These are phyloP conservation scores for Lasius platythorax DNA, from an alignment of 2,888 invertebrate species.

Conservation along the genomic window DNA sequence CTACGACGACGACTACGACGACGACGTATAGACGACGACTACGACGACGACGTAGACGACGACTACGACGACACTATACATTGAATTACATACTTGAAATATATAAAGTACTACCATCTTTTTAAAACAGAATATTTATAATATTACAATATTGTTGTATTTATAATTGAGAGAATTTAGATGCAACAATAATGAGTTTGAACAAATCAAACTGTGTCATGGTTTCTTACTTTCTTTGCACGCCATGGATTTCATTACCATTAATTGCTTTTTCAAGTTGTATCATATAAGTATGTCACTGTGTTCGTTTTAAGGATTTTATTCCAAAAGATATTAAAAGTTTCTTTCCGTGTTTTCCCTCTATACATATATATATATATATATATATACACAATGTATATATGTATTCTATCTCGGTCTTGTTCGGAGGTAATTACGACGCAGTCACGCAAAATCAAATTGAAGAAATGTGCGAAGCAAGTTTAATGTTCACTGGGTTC, in stretches of 20 bases:
- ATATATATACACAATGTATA: background rate
- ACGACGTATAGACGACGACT: too few relatives aligned
- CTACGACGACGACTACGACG: too few relatives aligned
- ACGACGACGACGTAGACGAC: too few relatives aligned
- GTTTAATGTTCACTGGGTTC: constrained; percentile 44
- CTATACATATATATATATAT: background rate
- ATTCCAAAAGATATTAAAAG: constrained; percentile 20
- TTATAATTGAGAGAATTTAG: background rate
- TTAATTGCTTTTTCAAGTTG: background rate
- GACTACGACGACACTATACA: background rate
- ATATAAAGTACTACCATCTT: background rate
- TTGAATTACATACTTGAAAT: too few relatives aligned
- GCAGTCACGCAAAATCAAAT: constrained; percentile 57
- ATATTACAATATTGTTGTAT: background rate
- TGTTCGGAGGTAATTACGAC: constrained; percentile 44
- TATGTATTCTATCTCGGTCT: constrained; percentile 5
- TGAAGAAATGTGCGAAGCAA: constrained; percentile 54
- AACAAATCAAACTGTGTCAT: background rate
- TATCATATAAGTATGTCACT: background rate
- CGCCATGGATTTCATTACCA: background rate
- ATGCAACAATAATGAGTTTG: background rate
- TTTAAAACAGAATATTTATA: background rate
- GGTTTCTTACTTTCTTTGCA: background rate
- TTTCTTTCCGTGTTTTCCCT: background rate
- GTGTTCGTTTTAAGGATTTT: constrained; percentile 24